Base-by-base conservation (phyloP, 2,113 vertebrate genomes). In the Trogon melanurus region DNA sequence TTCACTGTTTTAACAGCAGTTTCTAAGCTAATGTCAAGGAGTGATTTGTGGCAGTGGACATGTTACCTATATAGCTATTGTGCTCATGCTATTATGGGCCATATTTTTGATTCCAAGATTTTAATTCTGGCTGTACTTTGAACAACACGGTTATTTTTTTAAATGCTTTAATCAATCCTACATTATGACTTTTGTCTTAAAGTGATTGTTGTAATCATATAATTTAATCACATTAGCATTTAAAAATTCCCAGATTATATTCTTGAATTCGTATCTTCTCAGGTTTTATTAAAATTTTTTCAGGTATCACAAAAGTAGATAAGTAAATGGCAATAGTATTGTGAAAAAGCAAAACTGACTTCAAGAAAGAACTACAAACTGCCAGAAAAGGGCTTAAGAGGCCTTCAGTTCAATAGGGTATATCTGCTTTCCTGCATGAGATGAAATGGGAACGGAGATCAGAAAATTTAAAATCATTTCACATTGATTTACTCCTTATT, bases 181-280 rank as follows among this genome's bases (percentile, higher is more conserved):
- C 16, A 64, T 51, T 74, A 47, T 45, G 60, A 51, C 48, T 12
- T 85, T 80, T 92, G 80, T 61, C 48, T 79, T 79, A 61, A 67
- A 93, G 41, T 75, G 48, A 70, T 81, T 87, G 12, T 79, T 87
- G 26, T 45, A 72, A 79, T 93, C 32, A 18, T 71, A 60, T 67
- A 80, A 71, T 86, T 89, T 94, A 92, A 93, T 83, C 75, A 83
- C 48, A 80, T 81, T 81, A 95, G 16, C 34, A 95, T 80, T 86
- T 66, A 86, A 86, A 93, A 83, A 7, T 10, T 76, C 7, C 6
- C 6, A 64, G 81, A 86, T 14, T 36, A 74, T 44, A 27, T 47
- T 83, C 18, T 58, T n/a, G 19, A 90, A 73, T 70, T 72, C 58
- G 38, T 2, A 54, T 54, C 27, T 50, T 64, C 17, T 61, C 66